A percentile compares a stretch with the other conserved stretches of the same genome.
Evolutionary conservation across 2,888 invertebrate genomes (phyloP).

Genomic region (Eubasilissa splendida): DNA sequence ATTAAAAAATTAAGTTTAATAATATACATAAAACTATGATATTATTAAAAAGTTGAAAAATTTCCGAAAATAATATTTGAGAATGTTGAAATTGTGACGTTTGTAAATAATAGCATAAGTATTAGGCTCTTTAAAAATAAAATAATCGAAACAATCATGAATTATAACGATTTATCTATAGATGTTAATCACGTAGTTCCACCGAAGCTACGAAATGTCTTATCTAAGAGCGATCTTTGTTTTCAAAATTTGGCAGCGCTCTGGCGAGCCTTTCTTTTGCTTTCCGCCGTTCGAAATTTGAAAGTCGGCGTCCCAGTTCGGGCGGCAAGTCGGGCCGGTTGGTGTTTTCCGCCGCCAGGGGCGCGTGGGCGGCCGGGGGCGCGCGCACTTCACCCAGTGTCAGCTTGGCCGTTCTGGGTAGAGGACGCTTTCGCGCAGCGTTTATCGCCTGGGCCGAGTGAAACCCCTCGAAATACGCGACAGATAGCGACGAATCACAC

Average conservation of each 20-base stretch:
- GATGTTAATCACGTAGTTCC: background rate
- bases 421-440: conserved; percentile 53
- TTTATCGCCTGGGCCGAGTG: conserved; percentile 37
- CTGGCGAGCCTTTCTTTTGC: conserved; percentile 37
- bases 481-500: conserved; percentile 28
- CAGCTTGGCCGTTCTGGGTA: conserved; percentile 57
- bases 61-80: no score
- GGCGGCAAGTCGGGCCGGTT: conserved; percentile 49
- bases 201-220: background rate
- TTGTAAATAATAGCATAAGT: no score
- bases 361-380: conserved; percentile 40
- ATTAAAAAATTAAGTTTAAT: no score
- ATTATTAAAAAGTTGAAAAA: no score
- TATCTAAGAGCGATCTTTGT: conserved; percentile 3
- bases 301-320: conserved; percentile 55
- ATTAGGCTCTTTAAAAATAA: no score
- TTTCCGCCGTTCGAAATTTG: conserved; percentile 26
- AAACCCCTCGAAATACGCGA: conserved; percentile 45
- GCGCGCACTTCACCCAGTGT: conserved; percentile 60
- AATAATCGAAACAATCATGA: no score
- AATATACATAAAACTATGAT: no score
- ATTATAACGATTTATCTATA: no score
- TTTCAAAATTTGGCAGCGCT: background rate
- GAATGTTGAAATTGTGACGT: no score
- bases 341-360: conserved; percentile 53